Conservation (phyloP, 2,113 vertebrate genomes). For the Sorex fumeus region DNA sequence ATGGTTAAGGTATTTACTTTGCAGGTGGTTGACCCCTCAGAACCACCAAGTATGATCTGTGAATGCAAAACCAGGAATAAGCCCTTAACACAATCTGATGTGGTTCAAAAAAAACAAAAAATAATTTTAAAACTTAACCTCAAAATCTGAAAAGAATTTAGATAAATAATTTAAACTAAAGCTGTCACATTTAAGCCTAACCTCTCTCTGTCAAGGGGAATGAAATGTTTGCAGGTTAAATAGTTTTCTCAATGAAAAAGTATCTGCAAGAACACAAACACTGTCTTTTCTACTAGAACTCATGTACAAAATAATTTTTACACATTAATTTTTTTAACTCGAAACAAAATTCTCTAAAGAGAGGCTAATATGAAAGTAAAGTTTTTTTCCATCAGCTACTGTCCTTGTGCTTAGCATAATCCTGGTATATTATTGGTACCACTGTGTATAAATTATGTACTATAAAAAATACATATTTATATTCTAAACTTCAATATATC, state of each 20-base stretch:
- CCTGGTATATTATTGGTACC: neutral
- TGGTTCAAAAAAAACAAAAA: too few species aligned
- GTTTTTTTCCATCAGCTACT: neutral
- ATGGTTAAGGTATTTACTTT: neutral
- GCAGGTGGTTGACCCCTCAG: too few species aligned
- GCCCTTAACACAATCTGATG: too few species aligned
- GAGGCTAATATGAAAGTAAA: neutral
- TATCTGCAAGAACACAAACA: neutral
- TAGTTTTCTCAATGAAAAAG: neutral
- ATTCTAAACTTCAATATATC: neutral
- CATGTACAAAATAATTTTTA: neutral
- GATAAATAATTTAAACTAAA: neutral
- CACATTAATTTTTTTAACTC: neutral
- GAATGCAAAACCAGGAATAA: too few species aligned
- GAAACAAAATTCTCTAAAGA: neutral
- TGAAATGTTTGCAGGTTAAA: neutral
- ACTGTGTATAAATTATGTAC: neutral
- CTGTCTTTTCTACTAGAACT: neutral
- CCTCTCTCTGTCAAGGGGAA: neutral
- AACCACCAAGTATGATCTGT: too few species aligned
- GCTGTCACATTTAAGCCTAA: neutral
- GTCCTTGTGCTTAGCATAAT: neutral
- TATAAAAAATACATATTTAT: rapidly evolving
- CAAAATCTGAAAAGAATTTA: too few species aligned
- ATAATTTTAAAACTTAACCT: too few species aligned